A percentile compares a stretch with the other conserved stretches of the same genome.
Conservation (phyloP, 2,113 vertebrate species). For the Scopus umbretta region DNA sequence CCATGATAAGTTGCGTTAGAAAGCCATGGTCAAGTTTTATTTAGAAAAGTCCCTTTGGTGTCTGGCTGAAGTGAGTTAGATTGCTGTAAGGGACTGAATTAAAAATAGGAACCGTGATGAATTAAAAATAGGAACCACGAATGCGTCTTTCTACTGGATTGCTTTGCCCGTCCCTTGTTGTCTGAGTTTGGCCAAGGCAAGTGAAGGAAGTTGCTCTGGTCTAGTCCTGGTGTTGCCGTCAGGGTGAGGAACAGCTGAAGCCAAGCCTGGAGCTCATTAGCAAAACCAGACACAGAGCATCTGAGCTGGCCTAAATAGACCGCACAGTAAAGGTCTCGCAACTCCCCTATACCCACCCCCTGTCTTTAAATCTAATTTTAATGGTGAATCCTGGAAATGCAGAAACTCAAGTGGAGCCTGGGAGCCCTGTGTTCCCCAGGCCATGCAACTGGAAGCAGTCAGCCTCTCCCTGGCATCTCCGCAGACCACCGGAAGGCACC, state of each 20-base stretch:
- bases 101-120: background rate
- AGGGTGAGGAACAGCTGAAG: background rate
- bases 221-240: background rate
- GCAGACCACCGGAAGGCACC: background rate
- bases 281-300: background rate
- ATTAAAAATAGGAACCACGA: background rate
- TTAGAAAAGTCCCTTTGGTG: background rate
- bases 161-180: background rate
- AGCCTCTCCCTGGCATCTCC: background rate
- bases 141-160: rapidly evolving
- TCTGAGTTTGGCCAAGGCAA: background rate
- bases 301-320: background rate
- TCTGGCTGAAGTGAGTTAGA: background rate
- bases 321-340: rapidly evolving
- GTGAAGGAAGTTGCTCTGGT: background rate
- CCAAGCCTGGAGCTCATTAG: background rate
- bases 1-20: background rate
- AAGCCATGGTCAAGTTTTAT: rapidly evolving
- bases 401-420: background rate
- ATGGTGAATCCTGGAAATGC: background rate
- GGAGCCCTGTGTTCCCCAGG: background rate
- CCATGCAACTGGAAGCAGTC: rapidly evolving
- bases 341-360: background rate
- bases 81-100: background rate
- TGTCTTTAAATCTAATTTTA: rapidly evolving